These are phyloP conservation scores for Adrianichthys oophorus DNA, from an alignment of 2,797 vertebrate genomes.

Conservation along the genomic window DNA sequence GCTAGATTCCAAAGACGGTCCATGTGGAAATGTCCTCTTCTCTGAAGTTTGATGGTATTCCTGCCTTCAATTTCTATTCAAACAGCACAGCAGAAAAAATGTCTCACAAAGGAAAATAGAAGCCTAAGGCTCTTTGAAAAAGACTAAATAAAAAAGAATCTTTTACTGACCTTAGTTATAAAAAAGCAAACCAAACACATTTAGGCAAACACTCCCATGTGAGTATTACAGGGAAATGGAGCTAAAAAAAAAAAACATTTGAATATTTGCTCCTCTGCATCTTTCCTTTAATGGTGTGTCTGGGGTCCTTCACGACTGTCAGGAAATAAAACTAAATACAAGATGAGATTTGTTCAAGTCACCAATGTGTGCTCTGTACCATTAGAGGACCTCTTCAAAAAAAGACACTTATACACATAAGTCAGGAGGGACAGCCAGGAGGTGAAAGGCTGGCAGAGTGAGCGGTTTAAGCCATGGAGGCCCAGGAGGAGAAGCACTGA, in stretches of 20 bases:
- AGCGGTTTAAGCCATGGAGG: not conserved
- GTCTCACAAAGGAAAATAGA: constrained; percentile 36
- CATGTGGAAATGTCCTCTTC: constrained; percentile 35
- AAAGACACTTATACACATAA: constrained; percentile 22
- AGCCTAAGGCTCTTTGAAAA: constrained; percentile 7
- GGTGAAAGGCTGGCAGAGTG: constrained; percentile 23
- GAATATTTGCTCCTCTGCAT: constrained; percentile 15
- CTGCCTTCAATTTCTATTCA: constrained; percentile 28
- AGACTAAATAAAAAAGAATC: not conserved
- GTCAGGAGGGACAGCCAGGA: constrained; percentile 15
- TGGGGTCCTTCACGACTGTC: constrained; percentile 31
- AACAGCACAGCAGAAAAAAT: constrained; percentile 24
- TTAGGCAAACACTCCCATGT: constrained; percentile 28
- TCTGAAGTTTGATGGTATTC: constrained; percentile 37
- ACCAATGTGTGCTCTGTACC: constrained; percentile 12
- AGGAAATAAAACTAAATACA: constrained; percentile 27
- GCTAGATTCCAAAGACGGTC: constrained; percentile 5
- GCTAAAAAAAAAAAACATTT: constrained; percentile 12
- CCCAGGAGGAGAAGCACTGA: no score
- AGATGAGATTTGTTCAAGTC: constrained; percentile 26
- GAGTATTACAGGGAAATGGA: constrained; percentile 12
- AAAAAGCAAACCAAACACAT: constrained; percentile 29
- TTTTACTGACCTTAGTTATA: constrained; percentile 16
- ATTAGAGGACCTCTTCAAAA: constrained; percentile 8
- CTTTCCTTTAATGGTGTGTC: constrained; percentile 12